Percentiles rank a stretch among this genome's conserved stretches.
These are phyloP conservation scores for Clitarchus hookeri DNA, from an alignment of 2,888 invertebrate genomes.

Conservation along the genomic window DNA sequence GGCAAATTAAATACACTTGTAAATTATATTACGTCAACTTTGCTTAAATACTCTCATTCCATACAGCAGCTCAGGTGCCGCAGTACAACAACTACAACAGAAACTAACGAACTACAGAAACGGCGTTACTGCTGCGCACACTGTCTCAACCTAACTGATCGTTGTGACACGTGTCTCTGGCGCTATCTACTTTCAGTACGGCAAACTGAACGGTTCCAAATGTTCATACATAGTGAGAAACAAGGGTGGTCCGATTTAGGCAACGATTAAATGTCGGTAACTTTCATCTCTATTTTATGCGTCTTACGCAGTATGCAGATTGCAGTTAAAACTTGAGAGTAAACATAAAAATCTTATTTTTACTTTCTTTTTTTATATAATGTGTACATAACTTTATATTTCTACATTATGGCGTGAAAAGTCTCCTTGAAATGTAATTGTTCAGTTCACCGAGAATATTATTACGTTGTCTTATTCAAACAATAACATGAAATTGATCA, in stretches of 20 bases:
- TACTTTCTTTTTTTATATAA: too few relatives aligned
- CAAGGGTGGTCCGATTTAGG: constrained; percentile 25
- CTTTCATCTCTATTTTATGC: too few relatives aligned
- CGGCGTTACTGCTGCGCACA: background rate
- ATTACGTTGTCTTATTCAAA: too few relatives aligned
- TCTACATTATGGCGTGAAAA: too few relatives aligned
- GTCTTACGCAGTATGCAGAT: too few relatives aligned
- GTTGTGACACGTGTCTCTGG: too few relatives aligned
- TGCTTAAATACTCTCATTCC: background rate
- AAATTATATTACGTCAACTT: background rate
- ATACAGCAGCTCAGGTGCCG: background rate
- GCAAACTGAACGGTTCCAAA: background rate
- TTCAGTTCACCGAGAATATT: too few relatives aligned
- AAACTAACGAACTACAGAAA: background rate
- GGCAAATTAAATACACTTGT: constrained; percentile 12
- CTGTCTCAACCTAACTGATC: background rate
- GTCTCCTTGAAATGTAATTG: too few relatives aligned
- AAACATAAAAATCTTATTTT: too few relatives aligned
- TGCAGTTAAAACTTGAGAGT: too few relatives aligned
- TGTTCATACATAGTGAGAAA: constrained; percentile 16
- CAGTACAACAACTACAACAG: background rate
- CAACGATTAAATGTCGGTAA: background rate
- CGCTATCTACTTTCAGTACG: background rate
- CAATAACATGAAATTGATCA: too few relatives aligned
- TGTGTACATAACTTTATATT: too few relatives aligned